Evolutionary conservation across 2,797 vertebrate genomes (phyloP).

Genomic region (Scolopax rusticola): DNA sequence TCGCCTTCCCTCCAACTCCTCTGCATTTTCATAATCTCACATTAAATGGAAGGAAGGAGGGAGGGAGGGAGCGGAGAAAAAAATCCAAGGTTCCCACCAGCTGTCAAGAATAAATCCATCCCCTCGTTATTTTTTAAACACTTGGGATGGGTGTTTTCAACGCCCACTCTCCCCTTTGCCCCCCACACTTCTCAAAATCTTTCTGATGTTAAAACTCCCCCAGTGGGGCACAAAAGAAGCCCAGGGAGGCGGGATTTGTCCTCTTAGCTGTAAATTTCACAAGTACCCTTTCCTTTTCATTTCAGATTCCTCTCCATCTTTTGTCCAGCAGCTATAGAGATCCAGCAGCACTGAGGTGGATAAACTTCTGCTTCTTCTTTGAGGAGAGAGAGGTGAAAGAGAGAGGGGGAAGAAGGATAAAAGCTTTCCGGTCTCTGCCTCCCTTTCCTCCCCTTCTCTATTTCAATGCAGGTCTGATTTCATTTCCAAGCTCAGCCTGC

Average conservation of each 20-base stretch:
- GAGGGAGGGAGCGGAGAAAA: conserved; percentile 44
- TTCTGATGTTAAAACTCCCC: conserved; percentile 64
- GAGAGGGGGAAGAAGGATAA: not conserved
- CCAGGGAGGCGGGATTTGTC: conserved; percentile 40
- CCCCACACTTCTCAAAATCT: conserved; percentile 9
- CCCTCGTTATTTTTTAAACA: conserved; percentile 44
- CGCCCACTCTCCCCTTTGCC: conserved; percentile 36
- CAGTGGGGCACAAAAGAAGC: conserved; percentile 19
- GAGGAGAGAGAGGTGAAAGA: not conserved
- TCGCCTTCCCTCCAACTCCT: conserved; percentile 74
- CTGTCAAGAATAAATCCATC: conserved; percentile 77
- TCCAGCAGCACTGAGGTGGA: conserved; percentile 22
- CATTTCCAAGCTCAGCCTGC: conserved; percentile 50
- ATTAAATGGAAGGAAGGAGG: conserved; percentile 69
- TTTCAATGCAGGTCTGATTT: conserved; percentile 60
- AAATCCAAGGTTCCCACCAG: conserved; percentile 76
- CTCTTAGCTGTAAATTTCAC: conserved; percentile 51
- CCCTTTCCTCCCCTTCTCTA: conserved; percentile 42
- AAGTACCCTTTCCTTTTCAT: conserved; percentile 56
- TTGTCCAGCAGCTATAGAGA: conserved; percentile 30
- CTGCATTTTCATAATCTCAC: conserved; percentile 79
- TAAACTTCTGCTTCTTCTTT: conserved; percentile 70
- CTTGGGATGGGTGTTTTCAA: conserved; percentile 49
- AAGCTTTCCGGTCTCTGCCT: not conserved
- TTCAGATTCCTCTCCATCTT: conserved; percentile 60